These are phyloP conservation scores for Nemapogon koenigi DNA, from an alignment of 2,888 invertebrate genomes.

Conservation along the genomic window DNA sequence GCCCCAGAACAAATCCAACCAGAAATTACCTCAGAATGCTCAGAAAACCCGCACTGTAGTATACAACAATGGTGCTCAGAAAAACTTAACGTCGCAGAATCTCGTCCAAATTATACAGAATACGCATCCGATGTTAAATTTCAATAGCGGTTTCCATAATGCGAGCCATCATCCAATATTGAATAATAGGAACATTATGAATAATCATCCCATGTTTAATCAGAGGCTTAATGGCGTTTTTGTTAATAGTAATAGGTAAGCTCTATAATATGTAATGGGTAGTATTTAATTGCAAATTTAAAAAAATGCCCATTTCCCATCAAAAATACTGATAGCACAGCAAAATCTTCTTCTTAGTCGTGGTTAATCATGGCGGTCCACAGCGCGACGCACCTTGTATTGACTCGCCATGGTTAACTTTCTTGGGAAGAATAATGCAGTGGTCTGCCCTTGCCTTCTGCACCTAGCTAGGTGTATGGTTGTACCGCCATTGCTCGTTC, in stretches of 20 bases:
- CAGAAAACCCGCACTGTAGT: slow-evolving; percentile 32
- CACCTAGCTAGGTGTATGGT: no score
- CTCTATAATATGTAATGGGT: no score
- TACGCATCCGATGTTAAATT: slow-evolving; percentile 52
- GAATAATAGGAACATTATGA: slow-evolving; percentile 20
- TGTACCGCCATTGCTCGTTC: no score
- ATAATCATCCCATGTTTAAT: slow-evolving; percentile 1
- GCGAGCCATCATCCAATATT: slow-evolving; percentile 51
- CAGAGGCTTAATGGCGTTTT: slow-evolving; percentile 4
- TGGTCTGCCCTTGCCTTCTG: no score
- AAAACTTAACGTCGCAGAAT: slow-evolving; percentile 37
- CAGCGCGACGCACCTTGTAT: no score
- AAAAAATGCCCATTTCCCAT: no score
- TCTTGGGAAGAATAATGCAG: no score
- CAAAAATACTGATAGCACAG: no score
- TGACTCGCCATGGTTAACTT: no score
- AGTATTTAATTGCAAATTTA: no score
- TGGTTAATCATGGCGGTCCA: no score
- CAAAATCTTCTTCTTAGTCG: no score
- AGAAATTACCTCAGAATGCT: slow-evolving; percentile 23
- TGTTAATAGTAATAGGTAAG: slow-evolving; percentile 9
- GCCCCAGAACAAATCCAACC: slow-evolving; percentile 20
- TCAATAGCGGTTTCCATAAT: slow-evolving; percentile 45
- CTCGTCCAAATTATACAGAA: slow-evolving; percentile 51
- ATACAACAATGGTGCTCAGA: slow-evolving; percentile 34